phyloP scores from a whole-genome alignment of 2,797 vertebrate genomes.

The Malacoctenus gilli region DNA sequence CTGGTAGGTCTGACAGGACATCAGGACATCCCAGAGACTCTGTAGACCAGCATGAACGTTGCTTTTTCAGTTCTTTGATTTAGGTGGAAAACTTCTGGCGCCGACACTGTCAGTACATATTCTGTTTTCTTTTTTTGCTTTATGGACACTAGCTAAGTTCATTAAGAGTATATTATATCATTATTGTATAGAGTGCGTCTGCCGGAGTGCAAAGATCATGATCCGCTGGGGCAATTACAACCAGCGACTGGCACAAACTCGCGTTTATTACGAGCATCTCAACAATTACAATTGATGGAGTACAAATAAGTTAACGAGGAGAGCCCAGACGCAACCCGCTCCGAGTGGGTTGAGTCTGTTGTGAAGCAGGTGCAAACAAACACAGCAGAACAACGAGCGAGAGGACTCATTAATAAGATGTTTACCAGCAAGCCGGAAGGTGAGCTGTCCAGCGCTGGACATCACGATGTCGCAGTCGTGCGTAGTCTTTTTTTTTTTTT shows the following conservation, averaged over 20 bases:
- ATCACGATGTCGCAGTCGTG: constrained; percentile 7
- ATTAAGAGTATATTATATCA: neutral
- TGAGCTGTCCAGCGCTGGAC: constrained; percentile 8
- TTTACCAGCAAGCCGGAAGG: neutral
- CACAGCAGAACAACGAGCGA: neutral
- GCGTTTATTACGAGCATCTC: neutral
- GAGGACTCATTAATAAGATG: constrained; percentile 20
- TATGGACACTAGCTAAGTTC: neutral
- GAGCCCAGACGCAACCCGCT: neutral
- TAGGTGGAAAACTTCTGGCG: neutral
- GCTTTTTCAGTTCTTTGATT: too few species aligned
- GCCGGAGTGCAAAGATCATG: neutral
- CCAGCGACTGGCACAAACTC: neutral
- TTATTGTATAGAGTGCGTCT: neutral
- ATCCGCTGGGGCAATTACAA: neutral
- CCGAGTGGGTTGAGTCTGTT: neutral
- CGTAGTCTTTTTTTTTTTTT: too few species aligned
- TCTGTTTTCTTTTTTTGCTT: neutral
- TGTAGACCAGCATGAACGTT: too few species aligned
- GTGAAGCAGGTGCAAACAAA: neutral
- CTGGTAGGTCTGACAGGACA: too few species aligned
- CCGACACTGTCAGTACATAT: neutral
- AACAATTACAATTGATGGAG: neutral
- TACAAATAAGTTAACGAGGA: neutral
- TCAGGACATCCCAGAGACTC: too few species aligned